A percentile compares a stretch with the other conserved stretches of the same genome.
phyloP scores from a whole-genome alignment of 2,888 invertebrate genomes.

The Drosophila anomalipes region DNA sequence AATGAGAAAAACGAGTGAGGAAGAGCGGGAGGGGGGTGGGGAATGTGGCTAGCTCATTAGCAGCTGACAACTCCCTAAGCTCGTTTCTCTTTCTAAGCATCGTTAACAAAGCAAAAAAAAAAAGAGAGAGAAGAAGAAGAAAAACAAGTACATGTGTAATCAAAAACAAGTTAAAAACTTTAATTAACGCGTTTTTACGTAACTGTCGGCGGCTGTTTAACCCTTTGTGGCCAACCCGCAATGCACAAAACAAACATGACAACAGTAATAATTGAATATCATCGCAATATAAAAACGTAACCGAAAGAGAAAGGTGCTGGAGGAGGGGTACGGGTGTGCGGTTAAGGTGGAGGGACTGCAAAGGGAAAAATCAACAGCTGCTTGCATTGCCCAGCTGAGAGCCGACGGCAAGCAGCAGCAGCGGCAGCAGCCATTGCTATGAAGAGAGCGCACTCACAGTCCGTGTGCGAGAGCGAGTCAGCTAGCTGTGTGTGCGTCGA shows the following conservation, averaged over 20 bases:
- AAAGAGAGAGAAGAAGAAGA: slow-evolving; percentile 5
- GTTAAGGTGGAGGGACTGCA: slow-evolving; percentile 7
- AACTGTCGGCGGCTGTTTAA: slow-evolving; percentile 78
- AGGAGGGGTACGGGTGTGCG: not conserved
- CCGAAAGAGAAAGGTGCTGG: slow-evolving; percentile 15
- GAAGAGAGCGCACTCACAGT: not conserved
- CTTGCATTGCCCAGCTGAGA: slow-evolving; percentile 53
- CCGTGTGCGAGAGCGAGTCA: slow-evolving; percentile 47
- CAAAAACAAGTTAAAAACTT: slow-evolving; percentile 76
- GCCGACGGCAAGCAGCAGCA: slow-evolving; percentile 59
- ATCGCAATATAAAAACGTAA: slow-evolving; percentile 77
- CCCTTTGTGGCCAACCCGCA: slow-evolving; percentile 69
- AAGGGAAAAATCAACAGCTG: slow-evolving; percentile 79
- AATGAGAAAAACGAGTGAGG: not conserved
- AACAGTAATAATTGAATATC: slow-evolving; percentile 81
- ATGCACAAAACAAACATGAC: slow-evolving; percentile 75
- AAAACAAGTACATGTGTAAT: slow-evolving; percentile 44
- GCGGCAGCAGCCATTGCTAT: slow-evolving; percentile 70
- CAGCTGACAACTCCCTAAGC: slow-evolving; percentile 61
- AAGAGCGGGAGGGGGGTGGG: not conserved
- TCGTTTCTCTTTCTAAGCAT: slow-evolving; percentile 21
- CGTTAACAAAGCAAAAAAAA: slow-evolving; percentile 42
- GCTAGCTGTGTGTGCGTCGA: slow-evolving; percentile 38
- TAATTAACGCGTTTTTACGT: slow-evolving; percentile 80
- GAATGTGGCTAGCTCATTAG: slow-evolving; percentile 61